A percentile compares a stretch with the other conserved stretches of the same genome.
Conservation (phyloP, 2,113 vertebrate genomes). For the Athene noctua region DNA sequence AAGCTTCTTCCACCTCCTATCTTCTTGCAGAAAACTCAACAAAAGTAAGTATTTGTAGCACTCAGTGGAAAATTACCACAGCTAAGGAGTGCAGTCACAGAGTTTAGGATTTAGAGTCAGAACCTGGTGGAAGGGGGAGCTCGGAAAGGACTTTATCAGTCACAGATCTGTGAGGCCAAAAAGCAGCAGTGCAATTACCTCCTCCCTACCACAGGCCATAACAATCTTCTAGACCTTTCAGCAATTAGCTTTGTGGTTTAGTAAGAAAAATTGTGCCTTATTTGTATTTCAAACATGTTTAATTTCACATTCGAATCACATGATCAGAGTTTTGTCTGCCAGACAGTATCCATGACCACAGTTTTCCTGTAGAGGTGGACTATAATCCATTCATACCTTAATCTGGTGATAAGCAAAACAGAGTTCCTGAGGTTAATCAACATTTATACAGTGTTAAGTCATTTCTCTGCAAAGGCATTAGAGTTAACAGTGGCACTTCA, state of each 20-base stretch:
- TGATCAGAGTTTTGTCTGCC: background rate
- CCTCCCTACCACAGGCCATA: background rate
- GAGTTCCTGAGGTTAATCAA: constrained; percentile 12
- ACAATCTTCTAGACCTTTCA: background rate
- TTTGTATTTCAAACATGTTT: background rate
- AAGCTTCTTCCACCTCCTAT: background rate
- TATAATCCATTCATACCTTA: background rate
- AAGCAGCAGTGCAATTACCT: background rate
- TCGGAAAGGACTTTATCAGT: background rate
- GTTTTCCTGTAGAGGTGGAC: background rate
- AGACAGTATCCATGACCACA: background rate
- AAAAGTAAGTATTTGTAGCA: background rate
- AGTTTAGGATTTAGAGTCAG: background rate
- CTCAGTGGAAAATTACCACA: background rate
- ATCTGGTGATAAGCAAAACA: background rate
- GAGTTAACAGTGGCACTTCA: background rate
- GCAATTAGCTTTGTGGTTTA: background rate
- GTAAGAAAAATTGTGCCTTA: background rate
- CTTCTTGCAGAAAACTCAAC: background rate
- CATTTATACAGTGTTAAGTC: constrained; percentile 31
- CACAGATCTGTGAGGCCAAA: background rate
- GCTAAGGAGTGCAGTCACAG: background rate
- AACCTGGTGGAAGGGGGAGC: background rate
- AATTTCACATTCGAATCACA: background rate
- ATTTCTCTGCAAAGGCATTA: constrained; percentile 10